Percentiles rank a stretch among this genome's conserved stretches.
Conservation (phyloP, 2,797 vertebrate species). For the Gephyroberyx darwinii region DNA sequence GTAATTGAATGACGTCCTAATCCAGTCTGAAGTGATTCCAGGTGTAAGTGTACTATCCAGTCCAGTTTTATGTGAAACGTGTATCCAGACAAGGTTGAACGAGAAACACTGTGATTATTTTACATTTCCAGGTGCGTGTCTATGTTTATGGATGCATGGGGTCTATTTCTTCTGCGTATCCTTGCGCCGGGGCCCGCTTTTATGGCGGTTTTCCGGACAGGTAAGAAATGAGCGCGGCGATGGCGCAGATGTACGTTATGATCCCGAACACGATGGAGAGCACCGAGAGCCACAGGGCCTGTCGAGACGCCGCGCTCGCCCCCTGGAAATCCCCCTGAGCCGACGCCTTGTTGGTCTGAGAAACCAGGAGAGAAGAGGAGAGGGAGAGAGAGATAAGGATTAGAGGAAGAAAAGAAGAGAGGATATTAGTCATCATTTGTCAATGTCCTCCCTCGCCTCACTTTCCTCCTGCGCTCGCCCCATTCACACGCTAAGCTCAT, state of each 20-base stretch:
- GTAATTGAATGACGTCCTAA: constrained; percentile 28
- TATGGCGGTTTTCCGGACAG: constrained; percentile 88
- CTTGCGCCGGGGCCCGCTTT: constrained; percentile 20
- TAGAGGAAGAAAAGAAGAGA: constrained; percentile 23
- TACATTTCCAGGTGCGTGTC: constrained; percentile 49
- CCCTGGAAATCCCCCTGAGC: constrained; percentile 88
- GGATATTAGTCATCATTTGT: constrained; percentile 62
- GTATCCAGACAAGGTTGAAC: constrained; percentile 18
- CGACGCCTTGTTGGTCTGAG: constrained; percentile 90
- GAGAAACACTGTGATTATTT: constrained; percentile 39
- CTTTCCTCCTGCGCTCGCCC: constrained; percentile 54
- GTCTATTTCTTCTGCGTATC: constrained; percentile 10
- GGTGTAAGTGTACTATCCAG: not conserved
- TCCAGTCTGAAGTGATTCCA: constrained; percentile 39
- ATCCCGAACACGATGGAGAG: constrained; percentile 89
- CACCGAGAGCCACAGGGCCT: constrained; percentile 88
- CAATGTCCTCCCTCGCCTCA: constrained; percentile 50
- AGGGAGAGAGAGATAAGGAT: constrained; percentile 5
- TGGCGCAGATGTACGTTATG: constrained; percentile 87
- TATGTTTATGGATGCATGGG: constrained; percentile 23
- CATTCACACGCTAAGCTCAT: constrained; percentile 47
- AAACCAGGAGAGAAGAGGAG: constrained; percentile 35
- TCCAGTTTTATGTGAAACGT: constrained; percentile 30
- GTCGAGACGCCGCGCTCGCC: constrained; percentile 85
- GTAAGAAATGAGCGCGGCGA: constrained; percentile 87